Base-by-base conservation (phyloP, 2,113 vertebrate genomes). In the Psephotus haematonotus region DNA sequence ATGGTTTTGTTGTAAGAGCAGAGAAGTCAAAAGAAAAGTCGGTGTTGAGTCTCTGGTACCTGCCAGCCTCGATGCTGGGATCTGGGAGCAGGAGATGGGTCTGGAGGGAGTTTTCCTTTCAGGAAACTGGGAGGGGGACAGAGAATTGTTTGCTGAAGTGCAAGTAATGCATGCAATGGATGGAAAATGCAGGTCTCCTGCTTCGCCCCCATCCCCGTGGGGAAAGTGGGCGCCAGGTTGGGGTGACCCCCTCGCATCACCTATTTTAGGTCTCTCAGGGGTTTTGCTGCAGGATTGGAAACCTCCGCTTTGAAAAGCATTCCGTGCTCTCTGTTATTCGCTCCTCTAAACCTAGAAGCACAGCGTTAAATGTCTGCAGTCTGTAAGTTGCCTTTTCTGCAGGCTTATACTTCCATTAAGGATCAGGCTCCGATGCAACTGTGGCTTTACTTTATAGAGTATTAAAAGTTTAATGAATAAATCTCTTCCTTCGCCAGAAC, bases 391-490 rank as follows among this genome's bases (percentile, higher is more conserved):
- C 82, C 83, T 67, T 62, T 52, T 64, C 82, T 89, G 88, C 86
- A n/a, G 57, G 90, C 93, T 92, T 87, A 27, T 89, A 4, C 90
- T 93, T 89, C 95, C 93, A 97, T 92, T 95, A 97, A 91, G 74
- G 92, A 88, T 82, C 92, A 31, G 81, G 82, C 96, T 72, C 89
- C 9, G 79, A 70, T 72, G 91, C 67, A 64, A 91, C 85, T 76
- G 88, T 80, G 87, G 90, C 93, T 82, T 96, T 13, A 12, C 95
- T 93, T 82, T 65, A 63, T 53, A 65, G 88, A 47, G 23, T 65
- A 82, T 95, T 97, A 80, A 94, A 95, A 96, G 92, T 97, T 96
- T 95, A 95, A 96, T 97, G 97, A 55, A 62, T 27, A 93, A 95
- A 96, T 84, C 50, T 11, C 83, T 93, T 35, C 92, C 71, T 63